phyloP scores from a whole-genome alignment of 2,113 vertebrate species.

The Chiloscyllium plagiosum region DNA sequence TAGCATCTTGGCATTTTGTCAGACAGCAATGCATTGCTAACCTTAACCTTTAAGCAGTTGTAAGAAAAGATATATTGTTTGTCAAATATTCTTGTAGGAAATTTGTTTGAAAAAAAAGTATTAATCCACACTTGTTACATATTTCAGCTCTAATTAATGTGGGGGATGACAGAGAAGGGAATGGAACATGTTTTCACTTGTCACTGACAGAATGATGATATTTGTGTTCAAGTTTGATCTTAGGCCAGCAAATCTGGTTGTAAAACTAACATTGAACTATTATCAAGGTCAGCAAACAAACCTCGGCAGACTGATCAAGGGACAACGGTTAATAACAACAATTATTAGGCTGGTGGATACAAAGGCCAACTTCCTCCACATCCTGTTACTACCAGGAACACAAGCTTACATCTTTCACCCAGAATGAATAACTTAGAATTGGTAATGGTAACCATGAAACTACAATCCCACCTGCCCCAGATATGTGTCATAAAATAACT shows the following conservation, averaged over 20 bases:
- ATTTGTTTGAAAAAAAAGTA: background rate
- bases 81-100: background rate
- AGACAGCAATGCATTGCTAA: background rate
- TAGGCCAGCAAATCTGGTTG: background rate
- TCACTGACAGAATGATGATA: background rate
- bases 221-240: conserved; percentile 6
- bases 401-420: background rate
- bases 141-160: conserved; percentile 7
- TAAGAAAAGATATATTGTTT: background rate
- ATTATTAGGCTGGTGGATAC: background rate
- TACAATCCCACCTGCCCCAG: too few relatives aligned
- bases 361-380: background rate
- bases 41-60: background rate
- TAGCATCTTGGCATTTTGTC: conserved; percentile 22
- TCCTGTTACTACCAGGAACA: background rate
- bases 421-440: too few relatives aligned
- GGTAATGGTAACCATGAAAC: too few relatives aligned
- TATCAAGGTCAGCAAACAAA: background rate
- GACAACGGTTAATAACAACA: background rate
- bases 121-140: background rate
- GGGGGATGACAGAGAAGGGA: background rate
- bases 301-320: background rate
- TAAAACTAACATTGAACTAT: background rate
- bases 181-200: background rate
- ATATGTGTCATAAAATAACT: too few relatives aligned